Base-by-base conservation (phyloP, 2,113 vertebrate species). In the Sisor rabdophorus region DNA sequence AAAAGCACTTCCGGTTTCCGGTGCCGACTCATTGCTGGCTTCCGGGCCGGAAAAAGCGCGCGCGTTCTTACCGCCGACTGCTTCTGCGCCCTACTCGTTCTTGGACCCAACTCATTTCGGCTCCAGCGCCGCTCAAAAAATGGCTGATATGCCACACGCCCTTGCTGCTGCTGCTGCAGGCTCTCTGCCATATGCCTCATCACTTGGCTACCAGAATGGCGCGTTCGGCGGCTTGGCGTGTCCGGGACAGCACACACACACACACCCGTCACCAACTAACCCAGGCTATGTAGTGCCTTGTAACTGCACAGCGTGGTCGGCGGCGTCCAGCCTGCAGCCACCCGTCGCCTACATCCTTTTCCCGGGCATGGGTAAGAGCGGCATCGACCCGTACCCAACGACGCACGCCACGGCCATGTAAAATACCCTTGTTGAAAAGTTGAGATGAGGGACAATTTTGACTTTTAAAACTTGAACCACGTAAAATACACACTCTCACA, bases 281-380 rank as follows among this genome's bases (percentile, higher is more conserved):
- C 97, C 97, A 52, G 97, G 97, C 84, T 99, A 98, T 83, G 96
- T 99, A 76, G 96, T 99, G 87, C 97, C 97, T 72, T 99, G 97
- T 93, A 99, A 99, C 95, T 98, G 97, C 95, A 93, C 94, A 15
- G 96, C 96, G 87, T 98, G 97, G 97, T 98, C 97, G 68, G 81
- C 97, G 80, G 98, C 96, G 78, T 74, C 72, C 24, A 98, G 94
- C 93, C 94, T 99, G 95, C 97, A 99, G 89, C 97, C 97, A 87
- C 97, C 97, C 13, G 97, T 99, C 90, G 96, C 96, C 92, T 98
- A 99, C 95, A 99, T 98, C 93, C 93, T 99, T 87, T 99, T 99
- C 87, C 97, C 97, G 58, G 97, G 97, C 91, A 99, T 99, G 97
- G 95, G 95, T 93, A 99, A 99, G 94, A 93, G 93, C 92, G 96